Percentiles rank a stretch among this genome's conserved stretches.
These are phyloP conservation scores for Mimumesa dahlbomi DNA, from an alignment of 2,888 invertebrate genomes.

Conservation along the genomic window DNA sequence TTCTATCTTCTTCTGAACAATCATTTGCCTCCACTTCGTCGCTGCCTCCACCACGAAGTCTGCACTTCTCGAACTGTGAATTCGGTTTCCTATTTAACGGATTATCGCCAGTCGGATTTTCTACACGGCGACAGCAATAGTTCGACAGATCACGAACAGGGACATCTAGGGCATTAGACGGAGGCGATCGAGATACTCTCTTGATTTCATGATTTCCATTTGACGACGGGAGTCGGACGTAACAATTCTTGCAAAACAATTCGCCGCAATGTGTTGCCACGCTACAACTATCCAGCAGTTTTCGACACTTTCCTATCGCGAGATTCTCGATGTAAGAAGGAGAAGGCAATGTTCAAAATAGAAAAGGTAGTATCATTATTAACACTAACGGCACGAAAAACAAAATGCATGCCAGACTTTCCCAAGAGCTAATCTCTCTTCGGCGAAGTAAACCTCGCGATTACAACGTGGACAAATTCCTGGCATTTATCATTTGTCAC, in stretches of 20 bases:
- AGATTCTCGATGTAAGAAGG: not conserved
- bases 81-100: constrained; percentile 13
- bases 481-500: constrained; percentile 66
- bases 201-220: constrained; percentile 35
- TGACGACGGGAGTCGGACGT: constrained; percentile 52
- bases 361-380: no score
- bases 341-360: no score
- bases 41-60: constrained; percentile 63
- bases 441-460: constrained; percentile 77
- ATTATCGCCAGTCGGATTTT: constrained; percentile 27
- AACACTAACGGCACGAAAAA: constrained; percentile 78
- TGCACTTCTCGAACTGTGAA: constrained; percentile 40
- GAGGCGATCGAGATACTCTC: not conserved
- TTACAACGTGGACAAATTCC: constrained; percentile 76
- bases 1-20: constrained; percentile 25
- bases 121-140: constrained; percentile 37
- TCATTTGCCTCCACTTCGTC: constrained; percentile 30
- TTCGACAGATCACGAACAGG: constrained; percentile 4
- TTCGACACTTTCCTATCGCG: constrained; percentile 74
- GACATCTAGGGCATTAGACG: constrained; percentile 7
- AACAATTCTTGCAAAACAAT: constrained; percentile 76
- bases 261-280: constrained; percentile 72
- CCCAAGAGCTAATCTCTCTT: constrained; percentile 75
- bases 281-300: constrained; percentile 73
- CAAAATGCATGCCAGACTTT: constrained; percentile 79